These are phyloP conservation scores for Diaperis boleti DNA, from an alignment of 2,888 invertebrate genomes.

Conservation along the genomic window DNA sequence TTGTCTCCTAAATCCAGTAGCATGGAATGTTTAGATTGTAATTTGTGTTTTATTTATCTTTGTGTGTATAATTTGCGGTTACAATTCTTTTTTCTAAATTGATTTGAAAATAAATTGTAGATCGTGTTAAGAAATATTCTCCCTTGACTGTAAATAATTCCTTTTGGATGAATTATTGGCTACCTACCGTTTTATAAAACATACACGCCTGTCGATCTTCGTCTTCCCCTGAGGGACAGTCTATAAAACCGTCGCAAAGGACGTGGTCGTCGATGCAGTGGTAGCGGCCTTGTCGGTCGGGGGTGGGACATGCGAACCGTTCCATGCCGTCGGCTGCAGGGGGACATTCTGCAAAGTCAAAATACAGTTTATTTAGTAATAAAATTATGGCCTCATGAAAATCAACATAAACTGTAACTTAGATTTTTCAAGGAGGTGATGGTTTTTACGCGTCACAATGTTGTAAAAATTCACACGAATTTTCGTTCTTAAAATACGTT, in stretches of 20 bases:
- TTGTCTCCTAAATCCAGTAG: too few species aligned
- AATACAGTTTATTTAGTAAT: conserved; percentile 27
- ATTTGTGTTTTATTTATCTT: too few species aligned
- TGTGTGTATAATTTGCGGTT: too few species aligned
- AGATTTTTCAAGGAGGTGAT: too few species aligned
- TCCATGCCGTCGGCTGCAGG: conserved; percentile 95
- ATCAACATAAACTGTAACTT: too few species aligned
- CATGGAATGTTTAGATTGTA: too few species aligned
- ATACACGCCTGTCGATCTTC: conserved; percentile 94
- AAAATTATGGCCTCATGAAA: too few species aligned
- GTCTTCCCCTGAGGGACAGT: conserved; percentile 93
- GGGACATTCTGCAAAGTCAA: conserved; percentile 81
- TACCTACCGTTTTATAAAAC: conserved; percentile 95
- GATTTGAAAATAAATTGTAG: too few species aligned
- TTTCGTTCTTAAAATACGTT: too few species aligned
- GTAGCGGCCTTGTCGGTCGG: conserved; percentile 91
- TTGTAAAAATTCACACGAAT: too few species aligned
- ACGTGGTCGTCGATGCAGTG: conserved; percentile 96
- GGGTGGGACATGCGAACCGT: conserved; percentile 92
- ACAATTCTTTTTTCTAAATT: too few species aligned
- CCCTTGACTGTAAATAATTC: neutral
- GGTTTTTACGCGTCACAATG: too few species aligned
- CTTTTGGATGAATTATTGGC: conserved; percentile 10
- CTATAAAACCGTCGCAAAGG: conserved; percentile 93
- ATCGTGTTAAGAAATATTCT: neutral